A percentile compares a stretch with the other conserved stretches of the same genome.
Evolutionary conservation across 2,113 vertebrate genomes (phyloP).

Genomic region (Puffinus mauretanicus): DNA sequence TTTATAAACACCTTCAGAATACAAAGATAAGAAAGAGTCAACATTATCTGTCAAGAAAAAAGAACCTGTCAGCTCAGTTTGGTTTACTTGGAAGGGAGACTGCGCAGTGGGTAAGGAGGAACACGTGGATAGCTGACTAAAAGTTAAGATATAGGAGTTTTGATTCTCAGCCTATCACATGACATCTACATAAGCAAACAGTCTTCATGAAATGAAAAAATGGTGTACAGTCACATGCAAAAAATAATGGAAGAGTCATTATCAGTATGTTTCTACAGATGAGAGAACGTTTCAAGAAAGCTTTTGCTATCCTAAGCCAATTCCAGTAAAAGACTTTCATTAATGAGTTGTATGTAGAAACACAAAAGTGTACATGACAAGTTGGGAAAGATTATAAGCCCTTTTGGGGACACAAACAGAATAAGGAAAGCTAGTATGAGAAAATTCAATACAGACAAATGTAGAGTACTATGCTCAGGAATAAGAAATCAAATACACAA

Average conservation of each 20-base stretch:
- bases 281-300: background rate
- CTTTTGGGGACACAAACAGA: background rate
- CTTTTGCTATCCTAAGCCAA: background rate
- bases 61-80: too few species aligned
- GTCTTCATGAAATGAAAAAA: background rate
- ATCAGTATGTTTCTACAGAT: background rate
- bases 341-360: background rate
- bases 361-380: background rate
- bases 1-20: background rate
- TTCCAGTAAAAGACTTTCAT: background rate
- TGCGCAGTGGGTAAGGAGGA: background rate
- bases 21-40: background rate
- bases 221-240: background rate
- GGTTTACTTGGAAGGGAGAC: too few species aligned
- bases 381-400: background rate
- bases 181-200: background rate
- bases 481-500: slow-evolving; percentile 31
- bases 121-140: background rate
- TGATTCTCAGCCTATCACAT: background rate
- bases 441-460: slow-evolving; percentile 37
- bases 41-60: too few species aligned
- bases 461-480: background rate
- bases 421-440: background rate
- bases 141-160: background rate
- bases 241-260: background rate